phyloP scores from a whole-genome alignment of 2,888 invertebrate species.

The Slavum lentiscoides region DNA sequence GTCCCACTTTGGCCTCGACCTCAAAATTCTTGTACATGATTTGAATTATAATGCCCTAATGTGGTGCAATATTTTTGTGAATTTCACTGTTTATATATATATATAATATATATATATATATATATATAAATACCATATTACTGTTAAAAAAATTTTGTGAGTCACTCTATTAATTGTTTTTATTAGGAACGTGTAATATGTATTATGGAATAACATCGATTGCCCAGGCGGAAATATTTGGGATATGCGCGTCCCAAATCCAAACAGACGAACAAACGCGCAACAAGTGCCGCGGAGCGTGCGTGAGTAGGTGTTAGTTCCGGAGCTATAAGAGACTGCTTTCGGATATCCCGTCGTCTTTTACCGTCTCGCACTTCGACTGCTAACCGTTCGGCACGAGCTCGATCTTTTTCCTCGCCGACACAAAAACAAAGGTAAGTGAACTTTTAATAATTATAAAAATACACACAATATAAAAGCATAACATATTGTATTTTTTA shows the following conservation, averaged over 20 bases:
- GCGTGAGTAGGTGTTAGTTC: slow-evolving; percentile 53
- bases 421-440: slow-evolving; percentile 26
- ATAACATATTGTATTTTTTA: not conserved
- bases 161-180: not conserved
- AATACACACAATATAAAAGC: not conserved
- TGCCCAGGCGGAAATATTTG: slow-evolving; percentile 34
- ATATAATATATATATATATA: not conserved
- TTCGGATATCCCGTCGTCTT: slow-evolving; percentile 45
- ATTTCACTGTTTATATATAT: not conserved
- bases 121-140: not conserved
- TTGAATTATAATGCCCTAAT: not conserved
- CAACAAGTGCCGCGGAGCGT: slow-evolving; percentile 49
- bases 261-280: slow-evolving; percentile 26
- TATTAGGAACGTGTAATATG: not conserved
- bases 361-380: slow-evolving; percentile 42
- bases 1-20: slow-evolving; percentile 38
- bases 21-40: slow-evolving; percentile 24
- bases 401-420: slow-evolving; percentile 6
- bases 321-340: slow-evolving; percentile 52
- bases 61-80: slow-evolving; percentile 1
- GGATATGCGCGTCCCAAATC: slow-evolving; percentile 35
- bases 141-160: not conserved
- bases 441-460: not conserved
- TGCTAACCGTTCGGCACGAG: slow-evolving; percentile 17
- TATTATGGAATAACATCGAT: not conserved